Percentiles rank a stretch among this genome's conserved stretches.
phyloP scores from a whole-genome alignment of 2,797 vertebrate species.

The Sarcoramphus papa region DNA sequence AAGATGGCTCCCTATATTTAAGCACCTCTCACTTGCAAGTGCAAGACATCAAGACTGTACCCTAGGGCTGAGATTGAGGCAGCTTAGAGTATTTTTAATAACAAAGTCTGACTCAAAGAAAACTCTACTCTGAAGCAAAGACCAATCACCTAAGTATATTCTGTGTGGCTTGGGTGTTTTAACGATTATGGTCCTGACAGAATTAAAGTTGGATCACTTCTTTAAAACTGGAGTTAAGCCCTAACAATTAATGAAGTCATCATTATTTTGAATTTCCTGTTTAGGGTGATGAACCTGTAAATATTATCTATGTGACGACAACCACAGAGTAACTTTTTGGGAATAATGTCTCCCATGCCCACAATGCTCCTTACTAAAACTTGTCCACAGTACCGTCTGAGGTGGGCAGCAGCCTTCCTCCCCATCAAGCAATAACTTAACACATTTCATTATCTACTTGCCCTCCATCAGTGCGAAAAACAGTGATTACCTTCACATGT shows the following conservation, averaged over 20 bases:
- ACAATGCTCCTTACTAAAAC: not conserved
- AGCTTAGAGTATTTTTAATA: not conserved
- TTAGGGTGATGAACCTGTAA: not conserved
- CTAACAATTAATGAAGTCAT: not conserved
- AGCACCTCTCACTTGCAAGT: not conserved
- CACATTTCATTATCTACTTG: not conserved
- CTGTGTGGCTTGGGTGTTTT: not conserved
- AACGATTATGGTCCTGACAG: not conserved
- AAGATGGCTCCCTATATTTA: not conserved
- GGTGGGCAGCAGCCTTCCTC: not conserved
- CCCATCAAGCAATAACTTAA: not conserved
- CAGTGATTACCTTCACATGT: not conserved
- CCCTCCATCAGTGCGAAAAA: not conserved
- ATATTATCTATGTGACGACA: not conserved
- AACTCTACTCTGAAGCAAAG: not conserved
- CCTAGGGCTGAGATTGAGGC: not conserved
- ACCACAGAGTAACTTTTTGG: not conserved
- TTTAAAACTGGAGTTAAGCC: not conserved
- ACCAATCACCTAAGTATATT: not conserved
- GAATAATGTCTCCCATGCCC: not conserved
- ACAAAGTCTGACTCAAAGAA: not conserved
- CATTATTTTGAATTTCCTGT: not conserved
- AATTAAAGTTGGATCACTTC: not conserved
- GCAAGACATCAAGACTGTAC: not conserved
- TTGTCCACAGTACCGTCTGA: not conserved